phyloP scores from a whole-genome alignment of 2,888 invertebrate genomes.

The Tridacna crocea region DNA sequence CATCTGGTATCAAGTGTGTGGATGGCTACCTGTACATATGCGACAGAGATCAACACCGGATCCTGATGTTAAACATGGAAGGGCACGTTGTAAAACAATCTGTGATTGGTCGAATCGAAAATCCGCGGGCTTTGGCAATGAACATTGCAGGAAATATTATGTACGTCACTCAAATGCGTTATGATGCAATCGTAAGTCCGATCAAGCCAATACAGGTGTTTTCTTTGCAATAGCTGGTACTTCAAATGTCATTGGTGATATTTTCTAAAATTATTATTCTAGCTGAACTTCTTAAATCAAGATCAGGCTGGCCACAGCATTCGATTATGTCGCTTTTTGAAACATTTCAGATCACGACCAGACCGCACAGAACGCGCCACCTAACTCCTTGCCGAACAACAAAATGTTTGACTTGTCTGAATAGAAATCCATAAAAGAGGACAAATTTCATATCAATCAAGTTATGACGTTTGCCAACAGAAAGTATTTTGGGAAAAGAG shows the following conservation, averaged over 20 bases:
- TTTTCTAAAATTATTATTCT: too few relatives aligned
- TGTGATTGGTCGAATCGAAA: slow-evolving; percentile 54
- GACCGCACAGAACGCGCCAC: neutral
- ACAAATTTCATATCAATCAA: too few relatives aligned
- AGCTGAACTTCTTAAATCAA: too few relatives aligned
- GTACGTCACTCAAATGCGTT: slow-evolving; percentile 55
- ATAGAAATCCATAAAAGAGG: too few relatives aligned
- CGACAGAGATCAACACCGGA: slow-evolving; percentile 55
- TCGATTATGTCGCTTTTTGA: neutral
- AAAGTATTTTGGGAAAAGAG: too few relatives aligned
- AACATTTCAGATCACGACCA: neutral
- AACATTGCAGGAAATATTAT: slow-evolving; percentile 29
- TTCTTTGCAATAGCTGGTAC: slow-evolving; percentile 31
- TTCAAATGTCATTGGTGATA: neutral
- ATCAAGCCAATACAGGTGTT: slow-evolving; percentile 54
- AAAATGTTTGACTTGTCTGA: too few relatives aligned
- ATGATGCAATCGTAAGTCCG: slow-evolving; percentile 53
- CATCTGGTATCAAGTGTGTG: slow-evolving; percentile 44
- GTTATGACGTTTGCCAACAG: too few relatives aligned
- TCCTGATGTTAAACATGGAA: slow-evolving; percentile 48
- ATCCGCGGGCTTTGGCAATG: slow-evolving; percentile 53
- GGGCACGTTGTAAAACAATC: slow-evolving; percentile 57
- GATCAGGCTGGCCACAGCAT: too few relatives aligned
- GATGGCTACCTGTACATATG: slow-evolving; percentile 52
- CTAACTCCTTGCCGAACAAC: too few relatives aligned